A percentile compares a stretch with the other conserved stretches of the same genome.
These are phyloP conservation scores for Acipenser oxyrinchus DNA, from an alignment of 2,797 vertebrate genomes.

Conservation along the genomic window DNA sequence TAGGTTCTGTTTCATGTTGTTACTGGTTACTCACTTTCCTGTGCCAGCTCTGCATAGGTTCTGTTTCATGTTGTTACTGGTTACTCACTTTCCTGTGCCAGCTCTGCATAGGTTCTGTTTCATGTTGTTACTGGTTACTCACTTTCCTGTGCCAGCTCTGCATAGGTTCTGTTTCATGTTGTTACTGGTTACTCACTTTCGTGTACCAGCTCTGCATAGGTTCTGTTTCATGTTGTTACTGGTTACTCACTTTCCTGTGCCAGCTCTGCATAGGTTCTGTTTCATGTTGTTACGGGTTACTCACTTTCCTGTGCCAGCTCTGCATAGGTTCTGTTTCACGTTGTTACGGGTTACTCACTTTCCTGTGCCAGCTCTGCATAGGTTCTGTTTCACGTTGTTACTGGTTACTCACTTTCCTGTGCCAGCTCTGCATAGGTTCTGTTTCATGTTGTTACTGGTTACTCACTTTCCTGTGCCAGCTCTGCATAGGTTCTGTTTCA, in stretches of 20 bases:
- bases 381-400: too few relatives aligned
- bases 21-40: slow-evolving; percentile 63
- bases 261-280: slow-evolving; percentile 37
- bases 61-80: neutral
- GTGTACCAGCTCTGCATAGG: slow-evolving; percentile 63
- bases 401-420: slow-evolving; percentile 65
- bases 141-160: slow-evolving; percentile 88
- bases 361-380: slow-evolving; percentile 75
- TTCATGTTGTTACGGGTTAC: neutral
- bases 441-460: neutral
- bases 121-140: slow-evolving; percentile 19
- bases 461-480: slow-evolving; percentile 81
- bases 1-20: too few relatives aligned
- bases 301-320: slow-evolving; percentile 85
- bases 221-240: too few relatives aligned
- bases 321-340: too few relatives aligned
- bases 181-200: slow-evolving; percentile 61
- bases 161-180: too few relatives aligned
- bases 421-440: slow-evolving; percentile 57
- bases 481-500: too few relatives aligned
- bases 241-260: slow-evolving; percentile 74
- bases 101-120: neutral
- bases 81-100: slow-evolving; percentile 79
- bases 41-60: slow-evolving; percentile 60
- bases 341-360: slow-evolving; percentile 50